Evolutionary conservation across 1,140 invertebrate species (phyloP).

Genomic region (Acyrthosiphon pisum): DNA sequence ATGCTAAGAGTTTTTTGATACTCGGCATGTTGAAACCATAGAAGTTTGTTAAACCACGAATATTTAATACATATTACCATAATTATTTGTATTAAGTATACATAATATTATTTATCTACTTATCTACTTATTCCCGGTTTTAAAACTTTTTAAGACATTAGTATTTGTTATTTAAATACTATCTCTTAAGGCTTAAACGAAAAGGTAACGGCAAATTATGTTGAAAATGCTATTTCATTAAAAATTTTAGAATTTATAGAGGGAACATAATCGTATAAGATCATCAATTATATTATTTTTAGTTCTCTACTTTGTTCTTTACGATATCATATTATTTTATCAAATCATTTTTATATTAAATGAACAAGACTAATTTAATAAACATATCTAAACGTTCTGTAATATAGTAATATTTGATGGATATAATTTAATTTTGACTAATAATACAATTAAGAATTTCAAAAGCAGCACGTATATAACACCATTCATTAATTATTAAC

Average conservation of each 20-base stretch:
- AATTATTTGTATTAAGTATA: not conserved
- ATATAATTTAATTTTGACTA: constrained; percentile 11
- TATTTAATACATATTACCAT: not conserved
- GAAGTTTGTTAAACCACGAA: not conserved
- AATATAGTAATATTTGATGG: not conserved
- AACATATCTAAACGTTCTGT: not conserved
- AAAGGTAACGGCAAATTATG: not conserved
- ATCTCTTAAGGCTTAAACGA: no score
- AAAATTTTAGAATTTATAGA: not conserved
- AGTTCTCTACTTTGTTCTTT: not conserved
- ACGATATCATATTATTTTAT: not conserved
- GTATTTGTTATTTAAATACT: not conserved
- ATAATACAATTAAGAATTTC: not conserved
- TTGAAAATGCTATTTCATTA: not conserved
- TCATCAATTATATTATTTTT: not conserved
- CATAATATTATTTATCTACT: no score
- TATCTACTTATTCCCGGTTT: not conserved
- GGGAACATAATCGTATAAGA: no score
- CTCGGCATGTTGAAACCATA: not conserved
- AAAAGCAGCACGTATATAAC: not conserved
- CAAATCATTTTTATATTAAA: not conserved
- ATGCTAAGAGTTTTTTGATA: no score
- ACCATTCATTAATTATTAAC: not conserved
- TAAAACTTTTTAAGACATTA: not conserved
- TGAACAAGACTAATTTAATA: not conserved